Base-by-base conservation (phyloP, 2,113 vertebrate genomes). In the Circaetus cinerascens region DNA sequence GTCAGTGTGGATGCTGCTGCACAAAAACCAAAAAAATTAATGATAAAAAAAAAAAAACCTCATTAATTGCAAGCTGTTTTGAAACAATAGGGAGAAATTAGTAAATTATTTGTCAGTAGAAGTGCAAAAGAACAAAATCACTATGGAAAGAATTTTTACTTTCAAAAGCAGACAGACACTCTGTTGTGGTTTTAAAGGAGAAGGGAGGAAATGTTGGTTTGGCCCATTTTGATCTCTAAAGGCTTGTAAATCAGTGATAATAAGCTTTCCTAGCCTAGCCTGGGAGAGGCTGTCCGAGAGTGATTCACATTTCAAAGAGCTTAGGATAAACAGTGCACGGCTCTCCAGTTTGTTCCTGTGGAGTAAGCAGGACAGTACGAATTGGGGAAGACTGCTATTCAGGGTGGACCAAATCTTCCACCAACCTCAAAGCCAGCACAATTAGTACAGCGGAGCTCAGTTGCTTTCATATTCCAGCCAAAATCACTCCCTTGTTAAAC, bases 231-330 rank as follows among this genome's bases (percentile, higher is more conserved):
- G 93, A 95, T 95, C 94, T 97, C 96, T 79, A 74, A 96, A 97
- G 95, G 86, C 96, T 95, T 97, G 96, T 97, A 97, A 97, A 96
- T 97, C 94, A 93, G 62, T 97, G 97, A 97, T 96, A 96, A 97
- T 95, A 95, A 94, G 93, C 80, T 91, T 95, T 91, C 55, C 38
- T 90, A 86, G 88, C 86, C 93, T 96, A 95, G 95, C 48, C 94
- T 85, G 91, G 95, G 91, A 97, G 95, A 92, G 93, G 66, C 91
- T 88, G 77, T 85, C 74, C 89, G 95, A 74, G 56, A 88, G 91
- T 96, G 95, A 97, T 91, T 97, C 94, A 88, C 94, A 95, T 95
- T 97, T 97, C 95, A 97, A 97, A 97, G 93, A 72, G 64, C 48
- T 82, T 66, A 86, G 84, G 63, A 79, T 93, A 95, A 97, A 97